Percentiles rank a stretch among this genome's conserved stretches.
These are phyloP conservation scores for Oscheius sp. DNA, from an alignment of 2,888 invertebrate genomes.

Conservation along the genomic window DNA sequence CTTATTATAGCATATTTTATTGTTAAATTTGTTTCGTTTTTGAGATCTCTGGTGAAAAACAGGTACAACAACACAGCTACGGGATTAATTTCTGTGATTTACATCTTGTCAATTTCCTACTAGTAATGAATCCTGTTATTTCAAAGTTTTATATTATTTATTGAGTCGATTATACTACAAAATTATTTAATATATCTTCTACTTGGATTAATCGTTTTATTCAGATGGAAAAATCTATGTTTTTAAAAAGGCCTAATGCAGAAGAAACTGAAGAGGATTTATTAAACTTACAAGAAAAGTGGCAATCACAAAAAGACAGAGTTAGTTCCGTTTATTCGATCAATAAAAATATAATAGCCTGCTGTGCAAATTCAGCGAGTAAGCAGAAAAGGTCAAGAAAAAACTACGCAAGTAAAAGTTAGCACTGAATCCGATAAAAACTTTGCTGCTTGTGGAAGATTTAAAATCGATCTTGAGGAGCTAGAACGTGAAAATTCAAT, in stretches of 20 bases:
- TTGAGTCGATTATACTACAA: too few species aligned
- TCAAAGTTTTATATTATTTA: neutral
- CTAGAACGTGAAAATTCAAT: neutral
- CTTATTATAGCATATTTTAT: neutral
- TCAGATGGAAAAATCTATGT: slow-evolving; percentile 26
- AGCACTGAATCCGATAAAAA: neutral
- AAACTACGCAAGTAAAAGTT: neutral
- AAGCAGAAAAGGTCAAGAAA: neutral
- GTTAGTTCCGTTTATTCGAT: slow-evolving; percentile 7
- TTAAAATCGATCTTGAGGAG: neutral
- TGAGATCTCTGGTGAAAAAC: neutral
- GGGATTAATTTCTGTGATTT: neutral
- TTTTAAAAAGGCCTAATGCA: slow-evolving; percentile 42
- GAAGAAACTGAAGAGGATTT: slow-evolving; percentile 54
- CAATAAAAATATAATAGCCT: too few species aligned
- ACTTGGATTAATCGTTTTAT: too few species aligned
- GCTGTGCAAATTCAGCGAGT: slow-evolving; percentile 15
- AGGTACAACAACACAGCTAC: neutral
- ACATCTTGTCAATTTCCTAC: neutral
- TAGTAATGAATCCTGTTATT: neutral
- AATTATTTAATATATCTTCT: too few species aligned
- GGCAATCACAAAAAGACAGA: slow-evolving; percentile 23
- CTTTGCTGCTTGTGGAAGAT: neutral
- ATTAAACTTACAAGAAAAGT: slow-evolving; percentile 43
- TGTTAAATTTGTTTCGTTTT: neutral